A percentile compares a stretch with the other conserved stretches of the same genome.
Conservation (phyloP, 2,113 vertebrate genomes). For the Prunella himalayana region DNA sequence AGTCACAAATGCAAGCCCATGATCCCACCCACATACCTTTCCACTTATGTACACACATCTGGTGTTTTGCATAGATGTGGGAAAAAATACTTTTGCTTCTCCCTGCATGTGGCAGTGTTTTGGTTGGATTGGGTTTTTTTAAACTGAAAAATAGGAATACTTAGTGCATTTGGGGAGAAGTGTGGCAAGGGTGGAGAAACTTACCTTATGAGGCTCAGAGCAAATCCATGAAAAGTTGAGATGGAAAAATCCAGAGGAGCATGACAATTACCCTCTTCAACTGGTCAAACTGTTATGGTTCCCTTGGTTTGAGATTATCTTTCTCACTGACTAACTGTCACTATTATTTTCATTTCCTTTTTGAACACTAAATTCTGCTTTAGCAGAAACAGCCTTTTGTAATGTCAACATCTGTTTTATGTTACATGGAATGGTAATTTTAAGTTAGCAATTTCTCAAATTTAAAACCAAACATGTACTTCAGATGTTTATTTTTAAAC, state of each 20-base stretch:
- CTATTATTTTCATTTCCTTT: background rate
- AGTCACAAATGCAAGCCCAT: background rate
- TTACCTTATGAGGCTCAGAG: background rate
- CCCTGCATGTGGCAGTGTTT: background rate
- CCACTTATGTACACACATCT: constrained; percentile 47
- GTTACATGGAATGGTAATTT: background rate
- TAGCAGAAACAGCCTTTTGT: background rate
- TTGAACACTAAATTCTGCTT: background rate
- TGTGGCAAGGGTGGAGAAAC: background rate
- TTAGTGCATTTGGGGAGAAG: background rate
- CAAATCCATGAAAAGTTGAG: background rate
- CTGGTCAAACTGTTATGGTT: background rate
- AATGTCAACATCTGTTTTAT: background rate
- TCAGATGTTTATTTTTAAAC: background rate
- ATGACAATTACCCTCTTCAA: background rate
- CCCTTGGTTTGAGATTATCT: background rate
- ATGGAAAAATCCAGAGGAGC: background rate
- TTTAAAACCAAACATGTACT: background rate
- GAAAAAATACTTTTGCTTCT: background rate
- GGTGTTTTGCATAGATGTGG: constrained; percentile 35
- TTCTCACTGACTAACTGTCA: background rate
- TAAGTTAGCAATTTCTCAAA: background rate
- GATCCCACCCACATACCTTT: constrained; percentile 54
- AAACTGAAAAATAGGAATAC: background rate
- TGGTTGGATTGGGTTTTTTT: background rate